Evolutionary conservation across 2,888 invertebrate species (phyloP).

Genomic region (Seira musarum): DNA sequence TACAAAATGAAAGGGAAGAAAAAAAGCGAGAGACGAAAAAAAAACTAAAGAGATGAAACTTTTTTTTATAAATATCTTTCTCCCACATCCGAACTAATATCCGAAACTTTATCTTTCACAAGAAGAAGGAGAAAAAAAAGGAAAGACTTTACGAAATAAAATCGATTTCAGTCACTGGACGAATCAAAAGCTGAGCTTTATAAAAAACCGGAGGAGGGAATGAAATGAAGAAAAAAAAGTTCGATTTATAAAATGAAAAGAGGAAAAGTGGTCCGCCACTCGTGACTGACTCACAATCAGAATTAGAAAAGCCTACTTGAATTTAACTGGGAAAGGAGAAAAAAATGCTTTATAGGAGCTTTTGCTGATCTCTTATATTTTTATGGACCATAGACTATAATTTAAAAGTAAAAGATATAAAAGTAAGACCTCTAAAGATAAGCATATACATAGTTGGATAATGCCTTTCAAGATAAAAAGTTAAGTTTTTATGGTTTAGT

Average conservation of each 20-base stretch:
- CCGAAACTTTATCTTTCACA: slow-evolving; percentile 58
- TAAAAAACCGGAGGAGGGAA: slow-evolving; percentile 33
- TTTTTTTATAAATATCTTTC: slow-evolving; percentile 57
- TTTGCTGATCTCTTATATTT: neutral
- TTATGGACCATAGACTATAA: neutral
- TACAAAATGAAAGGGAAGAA: no score
- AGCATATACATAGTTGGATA: no score
- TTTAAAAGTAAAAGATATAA: no score
- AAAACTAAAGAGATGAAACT: slow-evolving; percentile 53
- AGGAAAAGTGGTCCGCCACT: no score
- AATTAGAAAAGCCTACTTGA: no score
- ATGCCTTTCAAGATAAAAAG: no score
- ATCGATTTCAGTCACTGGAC: slow-evolving; percentile 59
- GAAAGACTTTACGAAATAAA: slow-evolving; percentile 55
- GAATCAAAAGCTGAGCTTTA: slow-evolving; percentile 53
- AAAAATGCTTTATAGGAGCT: no score
- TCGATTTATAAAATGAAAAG: slow-evolving; percentile 57
- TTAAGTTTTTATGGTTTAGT: no score
- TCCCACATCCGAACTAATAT: slow-evolving; percentile 58
- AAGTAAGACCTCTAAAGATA: no score
- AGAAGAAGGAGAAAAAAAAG: slow-evolving; percentile 32
- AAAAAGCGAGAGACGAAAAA: no score
- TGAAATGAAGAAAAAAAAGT: slow-evolving; percentile 44
- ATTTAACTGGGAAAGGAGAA: no score
- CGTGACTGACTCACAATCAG: no score